phyloP scores from a whole-genome alignment of 2,113 vertebrate species.

The Motacilla alba region DNA sequence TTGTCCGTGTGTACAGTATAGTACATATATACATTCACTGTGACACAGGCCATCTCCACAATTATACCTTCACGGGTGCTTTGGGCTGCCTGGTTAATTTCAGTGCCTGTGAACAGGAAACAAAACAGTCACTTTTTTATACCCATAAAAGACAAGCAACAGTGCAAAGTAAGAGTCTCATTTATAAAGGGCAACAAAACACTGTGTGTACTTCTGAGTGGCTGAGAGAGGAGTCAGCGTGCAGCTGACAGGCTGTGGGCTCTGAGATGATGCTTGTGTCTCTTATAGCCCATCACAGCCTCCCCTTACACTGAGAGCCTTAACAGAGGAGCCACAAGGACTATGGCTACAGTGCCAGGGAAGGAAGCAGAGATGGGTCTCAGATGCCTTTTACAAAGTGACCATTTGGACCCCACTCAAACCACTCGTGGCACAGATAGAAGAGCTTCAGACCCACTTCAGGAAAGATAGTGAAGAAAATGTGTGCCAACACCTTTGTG shows the following conservation, averaged over 20 bases:
- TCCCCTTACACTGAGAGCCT: not conserved
- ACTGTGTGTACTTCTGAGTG: rapidly evolving
- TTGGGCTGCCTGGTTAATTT: constrained; percentile 81
- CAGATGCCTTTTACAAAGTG: not conserved
- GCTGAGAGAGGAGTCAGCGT: not conserved
- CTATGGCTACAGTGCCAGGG: rapidly evolving
- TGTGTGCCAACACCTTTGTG: not conserved
- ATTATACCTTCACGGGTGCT: constrained; percentile 80
- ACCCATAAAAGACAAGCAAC: not conserved
- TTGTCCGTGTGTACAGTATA: constrained; percentile 62
- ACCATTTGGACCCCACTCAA: not conserved
- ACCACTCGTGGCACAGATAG: not conserved
- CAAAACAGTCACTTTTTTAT: not conserved
- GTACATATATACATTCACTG: constrained; percentile 71
- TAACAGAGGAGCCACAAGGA: not conserved
- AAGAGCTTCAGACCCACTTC: not conserved
- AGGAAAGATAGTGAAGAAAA: not conserved
- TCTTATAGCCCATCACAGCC: not conserved
- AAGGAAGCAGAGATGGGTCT: not conserved
- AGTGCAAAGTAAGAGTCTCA: not conserved
- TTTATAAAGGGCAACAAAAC: not conserved
- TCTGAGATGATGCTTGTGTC: not conserved
- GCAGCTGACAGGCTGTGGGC: not conserved
- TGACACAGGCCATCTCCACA: not conserved
- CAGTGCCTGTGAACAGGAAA: constrained; percentile 73